These are phyloP conservation scores for Muschampia plurimacula DNA, from an alignment of 2,888 invertebrate genomes.

Conservation along the genomic window DNA sequence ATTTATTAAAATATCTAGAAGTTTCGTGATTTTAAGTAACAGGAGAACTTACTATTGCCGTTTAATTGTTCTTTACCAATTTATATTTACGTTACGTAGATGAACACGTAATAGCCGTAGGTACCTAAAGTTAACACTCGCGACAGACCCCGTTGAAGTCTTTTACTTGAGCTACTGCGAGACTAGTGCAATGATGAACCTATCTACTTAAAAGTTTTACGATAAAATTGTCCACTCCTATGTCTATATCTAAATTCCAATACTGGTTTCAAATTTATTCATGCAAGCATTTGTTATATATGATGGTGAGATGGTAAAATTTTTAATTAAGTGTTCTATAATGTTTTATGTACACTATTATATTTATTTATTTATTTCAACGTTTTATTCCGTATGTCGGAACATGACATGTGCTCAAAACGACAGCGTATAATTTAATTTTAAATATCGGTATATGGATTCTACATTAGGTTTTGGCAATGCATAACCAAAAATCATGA, in stretches of 20 bases:
- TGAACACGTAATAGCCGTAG: slow-evolving; percentile 26
- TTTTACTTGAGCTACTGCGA: slow-evolving; percentile 44
- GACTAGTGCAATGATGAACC: neutral
- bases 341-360: too few species aligned
- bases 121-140: neutral
- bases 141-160: slow-evolving; percentile 51
- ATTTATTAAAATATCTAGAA: slow-evolving; percentile 2
- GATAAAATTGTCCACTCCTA: neutral
- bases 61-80: slow-evolving; percentile 38
- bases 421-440: too few species aligned
- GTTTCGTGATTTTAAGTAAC: slow-evolving; percentile 20
- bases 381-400: too few species aligned
- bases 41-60: slow-evolving; percentile 31
- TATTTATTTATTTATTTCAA: too few species aligned
- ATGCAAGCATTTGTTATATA: neutral
- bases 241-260: neutral
- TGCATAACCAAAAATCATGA: neutral
- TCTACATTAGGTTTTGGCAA: too few species aligned
- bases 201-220: neutral
- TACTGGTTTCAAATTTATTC: neutral
- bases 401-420: too few species aligned
- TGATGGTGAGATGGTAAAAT: neutral
- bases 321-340: neutral
- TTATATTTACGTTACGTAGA: slow-evolving; percentile 24
- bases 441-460: too few species aligned